Percentiles rank a stretch among this genome's conserved stretches.
Conservation (phyloP, 2,797 vertebrate species). For the Sarcophilus harrisii region DNA sequence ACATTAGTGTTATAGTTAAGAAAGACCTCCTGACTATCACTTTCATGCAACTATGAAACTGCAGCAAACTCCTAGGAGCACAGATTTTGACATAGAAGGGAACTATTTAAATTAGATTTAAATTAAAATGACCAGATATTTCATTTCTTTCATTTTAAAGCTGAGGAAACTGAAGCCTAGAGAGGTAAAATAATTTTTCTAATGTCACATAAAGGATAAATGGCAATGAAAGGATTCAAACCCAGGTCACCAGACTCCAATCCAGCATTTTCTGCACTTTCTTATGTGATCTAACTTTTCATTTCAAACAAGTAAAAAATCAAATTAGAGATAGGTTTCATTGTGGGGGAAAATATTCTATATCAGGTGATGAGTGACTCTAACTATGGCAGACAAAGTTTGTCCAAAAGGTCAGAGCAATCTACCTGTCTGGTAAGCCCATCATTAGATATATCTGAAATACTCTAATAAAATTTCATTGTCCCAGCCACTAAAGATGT, state of each 20-base stretch:
- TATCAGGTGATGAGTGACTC: neutral
- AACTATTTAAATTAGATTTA: neutral
- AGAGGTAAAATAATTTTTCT: neutral
- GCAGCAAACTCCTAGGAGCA: neutral
- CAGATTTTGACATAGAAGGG: neutral
- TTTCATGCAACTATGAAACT: neutral
- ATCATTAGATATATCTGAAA: neutral
- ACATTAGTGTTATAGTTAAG: neutral
- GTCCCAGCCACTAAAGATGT: neutral
- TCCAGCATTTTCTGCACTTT: neutral
- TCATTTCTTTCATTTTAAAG: neutral
- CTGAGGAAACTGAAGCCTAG: neutral
- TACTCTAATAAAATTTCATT: neutral
- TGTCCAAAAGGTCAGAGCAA: conserved; percentile 1
- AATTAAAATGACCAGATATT: neutral
- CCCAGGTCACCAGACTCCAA: conserved; percentile 7
- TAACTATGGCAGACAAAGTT: neutral
- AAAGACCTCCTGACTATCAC: neutral
- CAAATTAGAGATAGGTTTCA: neutral
- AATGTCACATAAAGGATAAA: neutral
- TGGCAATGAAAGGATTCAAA: neutral
- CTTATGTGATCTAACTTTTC: conserved; percentile 23
- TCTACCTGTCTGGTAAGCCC: conserved; percentile 3
- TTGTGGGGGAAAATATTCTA: neutral
- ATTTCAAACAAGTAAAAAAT: conserved; percentile 39